Evolutionary conservation across 1,140 invertebrate genomes (phyloP), one percentile per base, ranked within the genome.

Genomic region (Bombyx mori): DNA sequence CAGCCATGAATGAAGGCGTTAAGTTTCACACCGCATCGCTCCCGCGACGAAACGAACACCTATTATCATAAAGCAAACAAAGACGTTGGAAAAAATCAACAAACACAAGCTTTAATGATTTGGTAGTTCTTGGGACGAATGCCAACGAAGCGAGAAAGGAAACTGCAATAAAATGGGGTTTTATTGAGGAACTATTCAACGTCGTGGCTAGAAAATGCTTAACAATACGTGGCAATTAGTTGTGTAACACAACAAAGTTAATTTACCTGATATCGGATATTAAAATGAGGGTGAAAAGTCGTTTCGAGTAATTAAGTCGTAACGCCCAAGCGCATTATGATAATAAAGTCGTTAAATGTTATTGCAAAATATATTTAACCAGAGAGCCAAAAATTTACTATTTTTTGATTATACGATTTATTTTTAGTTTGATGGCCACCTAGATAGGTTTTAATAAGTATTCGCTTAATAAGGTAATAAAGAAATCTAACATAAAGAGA

Each of bases 31-130:
- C 83, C 72, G 63, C 63, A 69, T 73, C 76, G 72, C 72, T 68
- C 63, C 44, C 61, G 71, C 72, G 68, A 71, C 66, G 70, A 78
- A 77, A 77, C 75, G 69, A 82, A 87, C 80, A 79, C 82, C 79
- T 79, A 82, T 83, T 87, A 84, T 85, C 82, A 87, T 84, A 87
- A 79, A 82, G 70, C 75, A 84, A 85, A 85, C 77, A 86, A 82
- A 79, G 65, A 70, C 65, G 68, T 69, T 79, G 67, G 63, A 77
- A 80, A 79, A 82, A 82, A 79, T 77, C 73, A 79, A 86, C 81
- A 86, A 82, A 83, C 74, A 78, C 68, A 73, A 65, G 70, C 63
- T 76, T 80, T 83, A 82, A 86, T 83, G 80, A 84, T 78, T 81
- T 71, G 71, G 77, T 73, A 78, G 76, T 77, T 78, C 72, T 63